These are phyloP conservation scores for Echiichthys vipera DNA, from an alignment of 2,797 vertebrate species.

Conservation along the genomic window DNA sequence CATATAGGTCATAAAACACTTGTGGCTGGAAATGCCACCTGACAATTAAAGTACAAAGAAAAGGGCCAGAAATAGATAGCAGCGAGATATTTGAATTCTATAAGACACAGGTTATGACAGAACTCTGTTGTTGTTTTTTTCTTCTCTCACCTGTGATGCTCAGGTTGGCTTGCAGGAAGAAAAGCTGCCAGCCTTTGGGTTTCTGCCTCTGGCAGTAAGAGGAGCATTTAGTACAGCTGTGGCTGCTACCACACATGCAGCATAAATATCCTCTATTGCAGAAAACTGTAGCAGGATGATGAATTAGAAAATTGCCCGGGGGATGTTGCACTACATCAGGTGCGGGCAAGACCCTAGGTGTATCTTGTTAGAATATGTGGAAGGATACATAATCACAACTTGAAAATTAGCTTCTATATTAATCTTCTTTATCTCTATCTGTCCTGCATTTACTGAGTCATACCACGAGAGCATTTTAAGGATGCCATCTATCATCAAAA, in stretches of 20 bases:
- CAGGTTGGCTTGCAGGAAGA: background rate
- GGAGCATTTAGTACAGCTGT: background rate
- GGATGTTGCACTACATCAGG: slow-evolving; percentile 29
- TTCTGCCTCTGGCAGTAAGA: background rate
- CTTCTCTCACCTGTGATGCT: background rate
- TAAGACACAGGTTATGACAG: background rate
- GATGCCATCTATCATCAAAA: slow-evolving; percentile 61
- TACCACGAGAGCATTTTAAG: slow-evolving; percentile 34
- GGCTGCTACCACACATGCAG: background rate
- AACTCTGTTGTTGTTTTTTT: background rate
- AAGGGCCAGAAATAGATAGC: slow-evolving; percentile 37
- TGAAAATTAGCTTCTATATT: slow-evolving; percentile 43
- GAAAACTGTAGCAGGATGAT: slow-evolving; percentile 28
- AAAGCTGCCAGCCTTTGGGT: background rate
- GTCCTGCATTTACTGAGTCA: slow-evolving; percentile 14
- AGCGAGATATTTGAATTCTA: slow-evolving; percentile 30
- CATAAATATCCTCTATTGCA: background rate
- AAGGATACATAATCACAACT: slow-evolving; percentile 38
- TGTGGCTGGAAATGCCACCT: slow-evolving; percentile 43
- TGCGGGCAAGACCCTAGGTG: slow-evolving; percentile 24
- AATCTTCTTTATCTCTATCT: slow-evolving; percentile 46
- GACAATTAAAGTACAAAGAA: slow-evolving; percentile 19
- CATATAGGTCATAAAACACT: slow-evolving; percentile 15
- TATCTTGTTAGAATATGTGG: slow-evolving; percentile 18
- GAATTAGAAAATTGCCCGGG: slow-evolving; percentile 29